Evolutionary conservation across 2,888 invertebrate species (phyloP).

Genomic region (Ryuthela nishihirai): DNA sequence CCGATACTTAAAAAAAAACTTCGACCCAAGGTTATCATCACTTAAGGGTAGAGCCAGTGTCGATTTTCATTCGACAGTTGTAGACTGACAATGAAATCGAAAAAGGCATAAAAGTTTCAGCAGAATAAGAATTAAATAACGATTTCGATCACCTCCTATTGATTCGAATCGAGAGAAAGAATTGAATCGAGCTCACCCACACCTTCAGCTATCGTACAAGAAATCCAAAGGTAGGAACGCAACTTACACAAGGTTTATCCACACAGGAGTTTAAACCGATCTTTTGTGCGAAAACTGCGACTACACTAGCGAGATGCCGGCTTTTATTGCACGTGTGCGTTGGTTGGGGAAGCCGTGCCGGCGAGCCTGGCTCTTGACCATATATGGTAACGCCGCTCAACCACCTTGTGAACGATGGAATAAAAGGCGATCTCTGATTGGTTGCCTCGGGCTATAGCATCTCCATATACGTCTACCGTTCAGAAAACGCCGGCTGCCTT

Average conservation of each 20-base stretch:
- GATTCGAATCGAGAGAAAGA: neutral
- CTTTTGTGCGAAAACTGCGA: slow-evolving; percentile 8
- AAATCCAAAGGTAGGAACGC: neutral
- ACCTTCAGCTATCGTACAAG: neutral
- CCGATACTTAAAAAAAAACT: no score
- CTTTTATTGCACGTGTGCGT: slow-evolving; percentile 38
- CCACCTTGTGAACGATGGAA: slow-evolving; percentile 25
- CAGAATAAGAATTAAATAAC: no score
- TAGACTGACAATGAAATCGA: no score
- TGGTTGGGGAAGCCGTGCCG: slow-evolving; percentile 7
- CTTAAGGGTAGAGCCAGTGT: no score
- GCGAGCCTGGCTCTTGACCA: slow-evolving; percentile 28
- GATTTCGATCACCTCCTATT: no score
- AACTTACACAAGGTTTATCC: slow-evolving; percentile 30
- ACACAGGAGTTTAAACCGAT: slow-evolving; percentile 3
- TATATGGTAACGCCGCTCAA: slow-evolving; percentile 34
- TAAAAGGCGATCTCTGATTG: slow-evolving; percentile 10
- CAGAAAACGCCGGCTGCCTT: slow-evolving; percentile 16
- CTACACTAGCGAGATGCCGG: slow-evolving; percentile 20
- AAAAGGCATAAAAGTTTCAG: no score
- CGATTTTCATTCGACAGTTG: no score
- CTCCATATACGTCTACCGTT: slow-evolving; percentile 12
- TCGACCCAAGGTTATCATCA: no score
- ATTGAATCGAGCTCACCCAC: slow-evolving; percentile 25
- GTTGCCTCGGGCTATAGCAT: neutral